These are phyloP conservation scores for Dendrophyllia cribrosa DNA, from an alignment of 64 coral and sea anemone genomes.

Conservation along the genomic window DNA sequence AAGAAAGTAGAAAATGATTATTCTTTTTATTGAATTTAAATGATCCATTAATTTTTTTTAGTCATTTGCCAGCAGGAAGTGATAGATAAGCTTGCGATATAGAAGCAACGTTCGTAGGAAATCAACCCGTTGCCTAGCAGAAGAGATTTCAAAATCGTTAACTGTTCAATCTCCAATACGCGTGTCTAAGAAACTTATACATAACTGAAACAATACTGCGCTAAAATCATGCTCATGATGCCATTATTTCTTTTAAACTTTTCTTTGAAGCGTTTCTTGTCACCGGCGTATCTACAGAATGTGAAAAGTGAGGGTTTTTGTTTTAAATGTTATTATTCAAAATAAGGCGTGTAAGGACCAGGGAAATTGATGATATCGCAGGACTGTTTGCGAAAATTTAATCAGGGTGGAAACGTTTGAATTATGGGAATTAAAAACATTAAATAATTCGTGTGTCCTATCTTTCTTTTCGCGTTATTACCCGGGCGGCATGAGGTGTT, in stretches of 20 bases:
- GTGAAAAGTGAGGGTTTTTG: neutral
- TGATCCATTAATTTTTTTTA: constrained; percentile 49
- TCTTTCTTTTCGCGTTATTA: neutral
- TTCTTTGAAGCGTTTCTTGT: no score
- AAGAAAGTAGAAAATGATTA: constrained; percentile 25
- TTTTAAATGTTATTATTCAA: no score
- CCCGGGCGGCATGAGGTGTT: neutral
- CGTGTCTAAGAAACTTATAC: neutral
- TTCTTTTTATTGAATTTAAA: constrained; percentile 54
- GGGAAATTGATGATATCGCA: no score
- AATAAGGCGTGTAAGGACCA: no score
- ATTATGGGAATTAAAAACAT: neutral
- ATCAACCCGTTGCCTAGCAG: constrained; percentile 16
- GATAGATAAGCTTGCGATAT: neutral
- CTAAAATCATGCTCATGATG: no score
- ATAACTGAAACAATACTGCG: no score
- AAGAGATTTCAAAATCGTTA: neutral
- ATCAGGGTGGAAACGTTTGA: neutral
- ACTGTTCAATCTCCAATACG: neutral
- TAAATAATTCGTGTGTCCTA: neutral
- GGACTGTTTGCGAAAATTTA: neutral
- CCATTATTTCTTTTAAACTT: no score
- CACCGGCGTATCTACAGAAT: no score
- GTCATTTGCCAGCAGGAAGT: constrained; percentile 49
- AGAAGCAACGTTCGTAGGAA: neutral